Conservation (phyloP, 2,888 invertebrate genomes). For the Coleophora deauratella region DNA sequence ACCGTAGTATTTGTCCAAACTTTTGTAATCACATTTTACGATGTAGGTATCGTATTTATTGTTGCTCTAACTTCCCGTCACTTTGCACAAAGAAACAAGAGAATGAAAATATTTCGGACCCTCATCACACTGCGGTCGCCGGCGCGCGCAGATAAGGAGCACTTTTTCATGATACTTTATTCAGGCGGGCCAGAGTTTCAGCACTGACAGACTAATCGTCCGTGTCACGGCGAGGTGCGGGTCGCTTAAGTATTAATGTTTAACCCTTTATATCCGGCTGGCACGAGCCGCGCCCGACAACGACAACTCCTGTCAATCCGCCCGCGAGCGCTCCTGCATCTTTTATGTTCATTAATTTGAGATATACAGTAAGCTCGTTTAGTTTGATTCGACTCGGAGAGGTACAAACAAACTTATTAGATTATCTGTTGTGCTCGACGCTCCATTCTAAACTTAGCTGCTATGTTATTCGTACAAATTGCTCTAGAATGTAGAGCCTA, state of each 20-base stretch:
- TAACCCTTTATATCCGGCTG: slow-evolving; percentile 55
- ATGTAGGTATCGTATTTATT: background rate
- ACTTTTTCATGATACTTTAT: slow-evolving; percentile 73
- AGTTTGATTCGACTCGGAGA: slow-evolving; percentile 17
- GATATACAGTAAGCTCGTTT: slow-evolving; percentile 35
- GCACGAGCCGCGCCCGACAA: too few relatives aligned
- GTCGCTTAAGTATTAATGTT: slow-evolving; percentile 64
- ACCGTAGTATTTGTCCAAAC: too few relatives aligned
- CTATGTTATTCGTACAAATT: too few relatives aligned
- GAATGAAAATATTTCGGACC: slow-evolving; percentile 40
- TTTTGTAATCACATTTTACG: too few relatives aligned
- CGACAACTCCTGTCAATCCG: slow-evolving; percentile 62
- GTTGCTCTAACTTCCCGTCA: background rate
- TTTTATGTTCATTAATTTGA: slow-evolving; percentile 69
- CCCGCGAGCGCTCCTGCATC: slow-evolving; percentile 44
- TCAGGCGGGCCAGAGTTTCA: slow-evolving; percentile 55
- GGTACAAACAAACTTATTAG: slow-evolving; percentile 15
- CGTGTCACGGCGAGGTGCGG: slow-evolving; percentile 59
- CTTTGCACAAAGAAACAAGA: slow-evolving; percentile 17
- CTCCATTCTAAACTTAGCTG: too few relatives aligned
- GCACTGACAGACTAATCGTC: slow-evolving; percentile 68
- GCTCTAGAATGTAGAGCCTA: too few relatives aligned
- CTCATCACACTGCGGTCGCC: slow-evolving; percentile 55
- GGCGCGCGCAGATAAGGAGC: slow-evolving; percentile 53
- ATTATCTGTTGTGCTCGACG: background rate